Conservation (phyloP, 1,140 invertebrate species). For the Drosophila murphyi region DNA sequence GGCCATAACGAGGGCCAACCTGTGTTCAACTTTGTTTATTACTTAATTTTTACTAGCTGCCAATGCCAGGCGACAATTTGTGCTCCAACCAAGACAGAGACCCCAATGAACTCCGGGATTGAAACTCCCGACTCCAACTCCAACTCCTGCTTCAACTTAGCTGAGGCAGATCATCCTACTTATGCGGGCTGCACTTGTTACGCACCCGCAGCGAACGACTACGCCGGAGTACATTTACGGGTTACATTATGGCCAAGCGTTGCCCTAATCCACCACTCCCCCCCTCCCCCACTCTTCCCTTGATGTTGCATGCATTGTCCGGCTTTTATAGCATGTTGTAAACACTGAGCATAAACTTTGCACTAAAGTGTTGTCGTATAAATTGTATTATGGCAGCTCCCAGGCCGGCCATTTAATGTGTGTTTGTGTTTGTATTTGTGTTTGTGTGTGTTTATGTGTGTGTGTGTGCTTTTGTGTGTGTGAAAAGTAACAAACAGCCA, state of each 20-base stretch:
- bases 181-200: slow-evolving; percentile 71
- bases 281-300: not conserved
- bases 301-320: slow-evolving; percentile 60
- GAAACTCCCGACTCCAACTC: not conserved
- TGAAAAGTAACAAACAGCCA: slow-evolving; percentile 50
- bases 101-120: slow-evolving; percentile 35
- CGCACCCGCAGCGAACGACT: slow-evolving; percentile 51
- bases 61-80: slow-evolving; percentile 78
- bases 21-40: slow-evolving; percentile 75
- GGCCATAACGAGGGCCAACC: slow-evolving; percentile 21
- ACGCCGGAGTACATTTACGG: slow-evolving; percentile 42
- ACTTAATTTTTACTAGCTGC: slow-evolving; percentile 80
- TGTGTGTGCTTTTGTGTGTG: slow-evolving; percentile 8
- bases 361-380: slow-evolving; percentile 82
- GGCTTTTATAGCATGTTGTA: slow-evolving; percentile 79
- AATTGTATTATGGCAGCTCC: slow-evolving; percentile 82
- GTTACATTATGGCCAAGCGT: slow-evolving; percentile 52
- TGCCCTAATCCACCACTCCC: slow-evolving; percentile 18
- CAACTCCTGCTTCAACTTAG: not conserved
- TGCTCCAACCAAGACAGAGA: slow-evolving; percentile 17
- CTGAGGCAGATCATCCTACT: slow-evolving; percentile 45
- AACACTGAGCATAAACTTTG: slow-evolving; percentile 80
- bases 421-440: slow-evolving; percentile 9
- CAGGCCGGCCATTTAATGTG: slow-evolving; percentile 67
- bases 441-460: slow-evolving; percentile 22